Percentiles rank a stretch among this genome's conserved stretches.
Conservation (phyloP, 2,797 vertebrate genomes). For the Typhlichthys eigenmanni region DNA sequence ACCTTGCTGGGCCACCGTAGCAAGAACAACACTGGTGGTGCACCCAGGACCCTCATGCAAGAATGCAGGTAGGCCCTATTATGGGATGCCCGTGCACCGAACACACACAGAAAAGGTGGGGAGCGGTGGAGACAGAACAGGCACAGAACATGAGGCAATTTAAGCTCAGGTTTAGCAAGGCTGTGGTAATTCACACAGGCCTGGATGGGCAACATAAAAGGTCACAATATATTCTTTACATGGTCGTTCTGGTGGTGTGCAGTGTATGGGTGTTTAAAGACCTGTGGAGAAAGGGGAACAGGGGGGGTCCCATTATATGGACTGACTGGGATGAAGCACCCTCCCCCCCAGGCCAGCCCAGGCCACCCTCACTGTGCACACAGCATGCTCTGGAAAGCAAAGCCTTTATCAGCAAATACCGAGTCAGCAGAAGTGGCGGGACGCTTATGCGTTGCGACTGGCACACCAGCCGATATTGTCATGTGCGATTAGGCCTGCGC, state of each 20-base stretch:
- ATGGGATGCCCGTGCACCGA: constrained; percentile 57
- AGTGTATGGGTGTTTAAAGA: constrained; percentile 39
- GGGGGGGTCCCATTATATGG: constrained; percentile 25
- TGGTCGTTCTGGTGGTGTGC: constrained; percentile 42
- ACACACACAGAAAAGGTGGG: constrained; percentile 65
- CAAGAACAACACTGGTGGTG: constrained; percentile 44
- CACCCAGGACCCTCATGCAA: constrained; percentile 41
- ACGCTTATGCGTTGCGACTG: constrained; percentile 71
- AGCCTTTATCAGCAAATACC: constrained; percentile 74
- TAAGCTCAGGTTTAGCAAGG: constrained; percentile 33
- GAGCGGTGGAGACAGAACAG: background rate
- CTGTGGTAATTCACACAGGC: constrained; percentile 46
- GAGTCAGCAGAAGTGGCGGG: constrained; percentile 71
- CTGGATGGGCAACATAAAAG: constrained; percentile 40
- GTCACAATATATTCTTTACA: constrained; percentile 51
- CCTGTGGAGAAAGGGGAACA: constrained; percentile 5
- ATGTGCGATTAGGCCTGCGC: constrained; percentile 74
- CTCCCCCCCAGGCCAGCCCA: constrained; percentile 52
- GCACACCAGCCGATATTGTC: constrained; percentile 80
- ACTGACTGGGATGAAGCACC: constrained; percentile 47
- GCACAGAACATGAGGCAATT: constrained; percentile 42
- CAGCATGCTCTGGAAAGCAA: constrained; percentile 72
- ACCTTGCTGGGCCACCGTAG: constrained; percentile 4
- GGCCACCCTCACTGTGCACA: constrained; percentile 70
- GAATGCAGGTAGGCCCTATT: constrained; percentile 66